phyloP scores from a whole-genome alignment of 2,888 invertebrate genomes.

The Lochmaea capreae region DNA sequence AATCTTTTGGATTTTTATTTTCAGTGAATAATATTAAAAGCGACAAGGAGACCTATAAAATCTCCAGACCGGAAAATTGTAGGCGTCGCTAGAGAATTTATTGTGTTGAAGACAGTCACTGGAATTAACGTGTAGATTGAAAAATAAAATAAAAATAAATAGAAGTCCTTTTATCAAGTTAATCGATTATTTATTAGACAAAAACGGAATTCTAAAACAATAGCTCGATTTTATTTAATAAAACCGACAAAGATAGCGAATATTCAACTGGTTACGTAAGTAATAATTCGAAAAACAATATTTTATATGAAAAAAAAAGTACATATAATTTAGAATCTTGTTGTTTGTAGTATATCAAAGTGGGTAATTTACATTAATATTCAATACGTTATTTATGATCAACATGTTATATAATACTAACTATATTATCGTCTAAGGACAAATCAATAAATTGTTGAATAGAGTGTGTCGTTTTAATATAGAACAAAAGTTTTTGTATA shows the following conservation, averaged over 20 bases:
- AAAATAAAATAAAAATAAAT: too few relatives aligned
- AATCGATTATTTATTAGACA: too few relatives aligned
- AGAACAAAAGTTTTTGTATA: background rate
- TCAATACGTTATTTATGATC: conserved; percentile 35
- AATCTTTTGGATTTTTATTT: too few relatives aligned
- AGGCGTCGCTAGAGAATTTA: too few relatives aligned
- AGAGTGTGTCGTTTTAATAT: conserved; percentile 43
- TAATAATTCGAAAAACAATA: background rate
- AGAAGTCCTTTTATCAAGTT: too few relatives aligned
- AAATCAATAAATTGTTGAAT: conserved; percentile 49
- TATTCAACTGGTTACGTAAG: background rate
- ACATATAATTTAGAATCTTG: conserved; percentile 37
- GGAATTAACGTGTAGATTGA: too few relatives aligned
- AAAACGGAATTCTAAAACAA: background rate
- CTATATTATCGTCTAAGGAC: conserved; percentile 46
- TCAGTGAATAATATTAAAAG: too few relatives aligned
- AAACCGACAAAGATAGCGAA: background rate
- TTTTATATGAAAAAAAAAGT: conserved; percentile 1
- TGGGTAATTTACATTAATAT: conserved; percentile 42
- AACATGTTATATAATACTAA: conserved; percentile 12
- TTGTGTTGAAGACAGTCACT: too few relatives aligned
- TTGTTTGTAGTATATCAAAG: conserved; percentile 28
- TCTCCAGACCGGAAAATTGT: too few relatives aligned
- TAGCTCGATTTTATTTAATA: background rate
- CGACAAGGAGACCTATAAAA: too few relatives aligned